These are phyloP conservation scores for Bombus haemorrhoidalis DNA, from an alignment of 1,140 invertebrate genomes.

Conservation along the genomic window DNA sequence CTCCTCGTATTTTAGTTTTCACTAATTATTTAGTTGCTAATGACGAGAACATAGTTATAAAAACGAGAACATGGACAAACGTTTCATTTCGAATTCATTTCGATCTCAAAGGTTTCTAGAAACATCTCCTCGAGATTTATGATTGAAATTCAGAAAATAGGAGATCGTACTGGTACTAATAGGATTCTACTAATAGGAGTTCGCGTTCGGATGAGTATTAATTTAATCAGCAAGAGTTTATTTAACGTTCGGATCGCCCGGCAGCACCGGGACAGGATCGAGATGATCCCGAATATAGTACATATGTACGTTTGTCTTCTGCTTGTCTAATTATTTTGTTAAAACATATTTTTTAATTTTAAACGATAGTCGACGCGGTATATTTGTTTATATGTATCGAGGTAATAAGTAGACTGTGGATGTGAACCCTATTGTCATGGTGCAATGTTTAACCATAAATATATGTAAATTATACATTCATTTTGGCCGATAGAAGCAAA, in stretches of 20 bases:
- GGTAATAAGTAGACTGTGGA: too few species aligned
- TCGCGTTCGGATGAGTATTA: neutral
- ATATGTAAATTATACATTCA: neutral
- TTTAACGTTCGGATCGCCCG: neutral
- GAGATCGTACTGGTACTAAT: too few species aligned
- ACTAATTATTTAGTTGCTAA: too few species aligned
- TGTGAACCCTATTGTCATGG: too few species aligned
- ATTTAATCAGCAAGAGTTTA: neutral
- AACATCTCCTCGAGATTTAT: neutral
- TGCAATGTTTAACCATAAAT: neutral
- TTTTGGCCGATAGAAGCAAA: neutral
- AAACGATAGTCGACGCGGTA: neutral
- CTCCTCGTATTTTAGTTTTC: too few species aligned
- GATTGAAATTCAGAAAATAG: neutral
- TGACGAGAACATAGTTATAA: too few species aligned
- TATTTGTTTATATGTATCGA: neutral
- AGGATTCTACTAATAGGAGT: too few species aligned
- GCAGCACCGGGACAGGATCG: neutral
- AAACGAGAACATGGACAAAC: too few species aligned
- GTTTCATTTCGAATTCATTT: neutral
- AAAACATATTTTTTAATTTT: neutral
- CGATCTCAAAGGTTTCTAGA: too few species aligned
- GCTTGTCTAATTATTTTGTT: neutral
- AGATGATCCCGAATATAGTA: neutral
- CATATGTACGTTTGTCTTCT: neutral